Conservation (phyloP, 2,888 invertebrate genomes). For the Clitarchus hookeri region DNA sequence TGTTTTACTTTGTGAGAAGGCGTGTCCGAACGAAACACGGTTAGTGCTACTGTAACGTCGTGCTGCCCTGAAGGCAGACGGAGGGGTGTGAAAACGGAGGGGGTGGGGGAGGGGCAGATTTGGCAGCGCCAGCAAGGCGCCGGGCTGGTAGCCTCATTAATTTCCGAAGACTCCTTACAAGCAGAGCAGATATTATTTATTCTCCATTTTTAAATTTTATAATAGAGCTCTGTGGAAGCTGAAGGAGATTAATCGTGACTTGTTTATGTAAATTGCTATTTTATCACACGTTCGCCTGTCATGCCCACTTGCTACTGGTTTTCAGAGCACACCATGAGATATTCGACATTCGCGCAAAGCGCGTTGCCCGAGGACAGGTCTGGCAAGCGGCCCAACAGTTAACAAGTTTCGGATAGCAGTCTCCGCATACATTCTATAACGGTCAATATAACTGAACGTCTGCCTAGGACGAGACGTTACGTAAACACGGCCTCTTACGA, state of each 20-base stretch:
- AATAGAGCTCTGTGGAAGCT: conserved; percentile 1
- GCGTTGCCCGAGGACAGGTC: not conserved
- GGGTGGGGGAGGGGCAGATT: not conserved
- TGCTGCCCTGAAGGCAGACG: not conserved
- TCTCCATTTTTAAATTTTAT: not conserved
- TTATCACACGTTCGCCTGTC: not conserved
- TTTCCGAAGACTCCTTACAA: not conserved
- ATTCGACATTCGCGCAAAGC: not conserved
- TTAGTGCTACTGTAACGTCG: not conserved
- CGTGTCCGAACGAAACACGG: not conserved
- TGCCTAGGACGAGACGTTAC: not conserved
- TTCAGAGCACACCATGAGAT: not conserved
- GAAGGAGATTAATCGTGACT: not conserved
- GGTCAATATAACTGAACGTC: not conserved
- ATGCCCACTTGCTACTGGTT: conserved; percentile 14
- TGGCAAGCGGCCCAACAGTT: not conserved
- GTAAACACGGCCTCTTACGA: not conserved
- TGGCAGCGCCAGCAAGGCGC: conserved; percentile 6
- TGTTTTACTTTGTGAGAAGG: not conserved
- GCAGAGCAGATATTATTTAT: not conserved
- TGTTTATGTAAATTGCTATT: conserved; percentile 2
- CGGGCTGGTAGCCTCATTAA: not conserved
- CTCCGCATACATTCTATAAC: not conserved
- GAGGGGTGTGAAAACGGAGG: not conserved
- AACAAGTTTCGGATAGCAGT: not conserved